Evolutionary conservation across 2,113 vertebrate species (phyloP).

Genomic region (Panthera leo): DNA sequence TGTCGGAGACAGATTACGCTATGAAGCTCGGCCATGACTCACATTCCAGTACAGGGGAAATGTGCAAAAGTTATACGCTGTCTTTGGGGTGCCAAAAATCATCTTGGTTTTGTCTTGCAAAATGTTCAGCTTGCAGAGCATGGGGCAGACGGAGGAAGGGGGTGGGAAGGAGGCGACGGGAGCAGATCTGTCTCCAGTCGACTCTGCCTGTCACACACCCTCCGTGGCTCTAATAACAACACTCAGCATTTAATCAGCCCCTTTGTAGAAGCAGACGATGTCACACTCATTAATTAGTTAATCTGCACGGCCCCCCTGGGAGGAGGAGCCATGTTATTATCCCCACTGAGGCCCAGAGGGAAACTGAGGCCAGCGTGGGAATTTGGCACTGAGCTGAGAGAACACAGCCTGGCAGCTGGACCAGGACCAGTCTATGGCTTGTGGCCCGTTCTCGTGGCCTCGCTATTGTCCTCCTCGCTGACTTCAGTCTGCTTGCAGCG

Average conservation of each 20-base stretch:
- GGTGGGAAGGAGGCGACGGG: slow-evolving; percentile 50
- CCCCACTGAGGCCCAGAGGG: slow-evolving; percentile 62
- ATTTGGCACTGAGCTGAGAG: neutral
- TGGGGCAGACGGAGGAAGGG: slow-evolving; percentile 57
- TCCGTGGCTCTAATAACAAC: slow-evolving; percentile 66
- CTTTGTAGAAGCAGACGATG: slow-evolving; percentile 60
- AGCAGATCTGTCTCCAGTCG: slow-evolving; percentile 48
- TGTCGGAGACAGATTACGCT: slow-evolving; percentile 28
- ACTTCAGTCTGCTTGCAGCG: neutral
- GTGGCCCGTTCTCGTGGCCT: neutral
- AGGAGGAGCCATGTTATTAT: slow-evolving; percentile 70
- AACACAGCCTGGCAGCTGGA: slow-evolving; percentile 33
- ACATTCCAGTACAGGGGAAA: slow-evolving; percentile 53
- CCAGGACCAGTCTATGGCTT: neutral
- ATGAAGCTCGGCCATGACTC: slow-evolving; percentile 15
- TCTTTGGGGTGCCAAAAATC: slow-evolving; percentile 40
- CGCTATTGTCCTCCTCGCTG: neutral
- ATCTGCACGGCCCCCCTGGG: slow-evolving; percentile 19
- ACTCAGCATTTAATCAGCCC: slow-evolving; percentile 76
- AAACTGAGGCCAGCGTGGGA: slow-evolving; percentile 74
- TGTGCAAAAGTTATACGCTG: slow-evolving; percentile 19
- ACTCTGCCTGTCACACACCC: slow-evolving; percentile 66
- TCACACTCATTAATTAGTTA: slow-evolving; percentile 75
- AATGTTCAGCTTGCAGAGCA: slow-evolving; percentile 52
- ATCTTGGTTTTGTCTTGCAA: slow-evolving; percentile 67